Base-by-base conservation (phyloP, 2,797 vertebrate species). In the Falco novaeseelandiae region DNA sequence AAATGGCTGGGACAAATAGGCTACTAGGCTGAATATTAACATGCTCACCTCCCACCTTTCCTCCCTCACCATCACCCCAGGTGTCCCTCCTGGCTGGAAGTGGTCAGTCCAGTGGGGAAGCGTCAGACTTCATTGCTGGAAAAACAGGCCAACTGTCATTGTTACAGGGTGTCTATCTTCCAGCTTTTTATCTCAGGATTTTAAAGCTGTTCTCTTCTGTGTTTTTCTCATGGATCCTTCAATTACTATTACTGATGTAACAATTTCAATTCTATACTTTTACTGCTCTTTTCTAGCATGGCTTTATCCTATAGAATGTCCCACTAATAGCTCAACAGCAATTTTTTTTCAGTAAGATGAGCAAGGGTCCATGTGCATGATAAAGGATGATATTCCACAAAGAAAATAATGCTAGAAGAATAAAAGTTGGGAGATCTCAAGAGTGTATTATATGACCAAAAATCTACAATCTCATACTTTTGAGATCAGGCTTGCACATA, bases 121-220 rank as follows among this genome's bases (percentile, higher is more conserved):
- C 14, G 8, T 61, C 65, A 8, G 9, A 26, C 11, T 74, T 38
- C 40, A 9, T 20, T 61, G 27, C 36, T 30, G 9, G 0, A 52
- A 26, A 83, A 69, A 72, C 6, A 22, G 6, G 1, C 36, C 22
- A 42, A 0, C 51, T 6, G 9, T 86, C 19, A 25, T 38, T 78
- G 34, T 23, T 14, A 51, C 2, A n/a, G 42, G 34, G 10, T 34
- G 83, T 57, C 58, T 48, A 5, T 22, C 67, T 63, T 88, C 21
- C n/a, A 74, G 23, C 29, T 59, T 80, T 89, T 88, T 29, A n/a
- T 42, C 58, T 79, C 32, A 63, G 23, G 42, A 59, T 83, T 88
- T 76, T 32, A 62, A 36, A 29, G 10, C 36, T 5, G 0, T 49
- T 77, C 2, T 34, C 38, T 65, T 59, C 1, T 0, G 10, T 77